phyloP scores from a whole-genome alignment of 64 coral and sea anemone species.

The Montipora efflorescens region DNA sequence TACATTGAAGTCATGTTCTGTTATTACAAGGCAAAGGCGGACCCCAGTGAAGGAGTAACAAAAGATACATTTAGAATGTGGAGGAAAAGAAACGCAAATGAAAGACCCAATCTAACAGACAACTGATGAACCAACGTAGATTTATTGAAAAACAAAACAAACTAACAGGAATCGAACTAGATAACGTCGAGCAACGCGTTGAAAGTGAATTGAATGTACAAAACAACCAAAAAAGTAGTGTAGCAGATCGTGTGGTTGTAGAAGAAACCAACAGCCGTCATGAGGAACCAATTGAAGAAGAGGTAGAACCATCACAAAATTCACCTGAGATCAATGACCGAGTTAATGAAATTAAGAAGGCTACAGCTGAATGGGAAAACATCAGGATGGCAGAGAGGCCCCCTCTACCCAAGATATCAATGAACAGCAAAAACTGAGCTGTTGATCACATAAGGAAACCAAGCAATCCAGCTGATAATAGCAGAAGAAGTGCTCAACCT shows the following conservation, averaged over 20 bases:
- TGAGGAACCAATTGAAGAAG: background rate
- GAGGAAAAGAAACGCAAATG: too few relatives aligned
- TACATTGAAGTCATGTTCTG: constrained; percentile 3
- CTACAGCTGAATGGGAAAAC: background rate
- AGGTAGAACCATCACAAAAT: constrained; percentile 13
- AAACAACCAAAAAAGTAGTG: too few relatives aligned
- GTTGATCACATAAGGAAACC: background rate
- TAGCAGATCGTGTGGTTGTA: too few relatives aligned
- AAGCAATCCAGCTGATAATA: constrained; percentile 4
- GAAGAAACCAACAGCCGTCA: background rate
- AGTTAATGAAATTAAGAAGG: background rate
- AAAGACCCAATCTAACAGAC: too few relatives aligned
- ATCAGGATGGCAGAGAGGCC: constrained; percentile 1
- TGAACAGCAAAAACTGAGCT: background rate
- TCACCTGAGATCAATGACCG: background rate
- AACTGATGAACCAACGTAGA: too few relatives aligned
- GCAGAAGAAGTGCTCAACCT: too few relatives aligned
- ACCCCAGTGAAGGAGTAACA: background rate
- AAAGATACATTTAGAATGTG: background rate
- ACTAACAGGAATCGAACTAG: too few relatives aligned
- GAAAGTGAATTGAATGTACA: too few relatives aligned
- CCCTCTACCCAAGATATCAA: constrained; percentile 1
- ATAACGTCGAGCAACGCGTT: too few relatives aligned
- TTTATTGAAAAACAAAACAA: too few relatives aligned
- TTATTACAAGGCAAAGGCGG: background rate